phyloP scores from a whole-genome alignment of 2,113 vertebrate species.

The Grammomys dolichurus region DNA sequence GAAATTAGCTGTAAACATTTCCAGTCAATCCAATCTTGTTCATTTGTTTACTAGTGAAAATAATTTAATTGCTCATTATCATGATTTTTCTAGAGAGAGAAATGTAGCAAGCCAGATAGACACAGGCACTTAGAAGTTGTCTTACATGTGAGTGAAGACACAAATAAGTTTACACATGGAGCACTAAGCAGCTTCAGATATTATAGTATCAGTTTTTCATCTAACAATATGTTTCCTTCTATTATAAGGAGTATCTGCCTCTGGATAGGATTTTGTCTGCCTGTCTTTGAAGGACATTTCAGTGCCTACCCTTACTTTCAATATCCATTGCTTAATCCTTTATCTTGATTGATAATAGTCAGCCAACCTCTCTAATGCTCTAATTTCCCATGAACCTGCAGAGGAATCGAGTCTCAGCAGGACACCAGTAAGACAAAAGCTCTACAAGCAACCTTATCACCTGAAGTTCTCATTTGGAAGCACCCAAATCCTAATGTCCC shows the following conservation, averaged over 20 bases:
- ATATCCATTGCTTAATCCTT: not conserved
- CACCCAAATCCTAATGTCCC: not conserved
- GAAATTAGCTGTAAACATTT: not conserved
- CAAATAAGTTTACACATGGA: not conserved
- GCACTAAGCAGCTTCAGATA: not conserved
- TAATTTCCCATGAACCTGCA: constrained; percentile 2
- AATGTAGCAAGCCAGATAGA: not conserved
- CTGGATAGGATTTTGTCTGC: not conserved
- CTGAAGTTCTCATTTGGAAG: constrained; percentile 19
- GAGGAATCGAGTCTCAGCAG: constrained; percentile 5
- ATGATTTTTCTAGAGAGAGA: not conserved
- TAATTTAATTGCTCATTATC: constrained; percentile 16
- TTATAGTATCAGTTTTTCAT: not conserved
- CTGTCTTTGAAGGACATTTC: constrained; percentile 5
- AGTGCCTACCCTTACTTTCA: not conserved
- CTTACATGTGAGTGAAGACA: not conserved
- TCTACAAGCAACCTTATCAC: not conserved
- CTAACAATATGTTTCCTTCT: constrained; percentile 8
- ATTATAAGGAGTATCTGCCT: not conserved
- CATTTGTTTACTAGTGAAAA: not conserved
- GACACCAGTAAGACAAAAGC: constrained; percentile 1
- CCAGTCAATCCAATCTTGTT: not conserved
- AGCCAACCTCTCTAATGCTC: not conserved
- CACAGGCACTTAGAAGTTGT: not conserved
- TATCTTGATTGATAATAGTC: constrained; percentile 20